Conservation (phyloP, 2,113 vertebrate species). For the Apus apus region DNA sequence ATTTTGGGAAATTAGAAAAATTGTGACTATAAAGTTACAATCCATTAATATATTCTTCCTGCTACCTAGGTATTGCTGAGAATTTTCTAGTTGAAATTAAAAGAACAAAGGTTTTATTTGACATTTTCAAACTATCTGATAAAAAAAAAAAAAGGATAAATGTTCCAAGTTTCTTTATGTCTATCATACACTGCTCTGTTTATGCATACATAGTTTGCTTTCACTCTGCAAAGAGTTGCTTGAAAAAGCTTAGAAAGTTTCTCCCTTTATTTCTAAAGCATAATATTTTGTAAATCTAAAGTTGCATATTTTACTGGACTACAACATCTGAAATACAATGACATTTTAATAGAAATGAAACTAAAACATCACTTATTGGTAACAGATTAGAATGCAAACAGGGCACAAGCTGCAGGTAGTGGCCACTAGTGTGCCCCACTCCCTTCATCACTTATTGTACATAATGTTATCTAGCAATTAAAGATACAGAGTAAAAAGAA, state of each 20-base stretch:
- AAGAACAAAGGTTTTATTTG: neutral
- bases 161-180: neutral
- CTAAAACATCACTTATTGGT: neutral
- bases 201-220: neutral
- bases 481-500: neutral
- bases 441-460: neutral
- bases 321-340: neutral
- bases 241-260: neutral
- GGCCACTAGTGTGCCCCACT: neutral
- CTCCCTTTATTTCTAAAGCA: neutral
- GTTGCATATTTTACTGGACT: neutral
- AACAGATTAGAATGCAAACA: neutral
- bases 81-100: slow-evolving; percentile 10
- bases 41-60: neutral
- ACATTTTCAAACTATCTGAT: slow-evolving; percentile 16
- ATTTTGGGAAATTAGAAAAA: slow-evolving; percentile 32
- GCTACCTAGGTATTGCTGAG: neutral
- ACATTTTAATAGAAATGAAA: neutral
- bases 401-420: neutral
- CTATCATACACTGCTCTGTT: neutral
- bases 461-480: neutral
- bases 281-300: neutral
- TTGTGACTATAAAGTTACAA: neutral
- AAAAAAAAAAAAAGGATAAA: neutral
- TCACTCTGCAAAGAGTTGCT: neutral